Evolutionary conservation across 2,888 invertebrate genomes (phyloP), one percentile per base, ranked within the genome.

Genomic region (Orthonevra nobilis): DNA sequence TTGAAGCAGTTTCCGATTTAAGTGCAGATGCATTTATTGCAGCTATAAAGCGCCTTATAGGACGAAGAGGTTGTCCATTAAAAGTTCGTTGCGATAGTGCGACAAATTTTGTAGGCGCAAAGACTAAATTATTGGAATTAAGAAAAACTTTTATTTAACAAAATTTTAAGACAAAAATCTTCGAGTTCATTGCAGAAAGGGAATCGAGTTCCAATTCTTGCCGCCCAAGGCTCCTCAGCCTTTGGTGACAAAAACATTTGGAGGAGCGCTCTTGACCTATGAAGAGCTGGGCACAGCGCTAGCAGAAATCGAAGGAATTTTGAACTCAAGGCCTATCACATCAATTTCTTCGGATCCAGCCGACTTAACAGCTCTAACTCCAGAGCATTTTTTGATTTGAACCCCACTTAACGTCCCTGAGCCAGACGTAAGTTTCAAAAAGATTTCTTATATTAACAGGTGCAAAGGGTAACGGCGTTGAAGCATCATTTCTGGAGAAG

Each of bases 91-190:
- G 54, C 36, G 44, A 66, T 36, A 68, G 28, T 23, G 46, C 46
- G 19, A 54, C 38, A 14, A 66, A 32, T 50, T 69, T 40, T 28
- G 23, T 66, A 6, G 54, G 74, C 14, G 66, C 70, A 12, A 44
- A 50, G 34, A 20, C 42, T 1, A 32, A 48, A 54, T 30, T 60
- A 9, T 70, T 10, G 20, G 38, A 50, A 20, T 52, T 81, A n/a
- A 63, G 34, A 40, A 23, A 63, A 26, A 23, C 10, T 5, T 64
- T 77, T 52, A 34, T 36, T 17, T 40, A 50, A 30, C 6, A 52
- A 38, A 5, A 6, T 2, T 38, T 14, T 56, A 36, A 56, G 38
- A 56, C 23, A 10, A 19, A 17, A 10, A 56, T 36, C 34, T 34
- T 23, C 26, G 38, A 56, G 20, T 56, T 58, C 36, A 28, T 50